A percentile compares a stretch with the other conserved stretches of the same genome.
phyloP scores from a whole-genome alignment of 2,797 vertebrate genomes.

The Myotis pilosus region DNA sequence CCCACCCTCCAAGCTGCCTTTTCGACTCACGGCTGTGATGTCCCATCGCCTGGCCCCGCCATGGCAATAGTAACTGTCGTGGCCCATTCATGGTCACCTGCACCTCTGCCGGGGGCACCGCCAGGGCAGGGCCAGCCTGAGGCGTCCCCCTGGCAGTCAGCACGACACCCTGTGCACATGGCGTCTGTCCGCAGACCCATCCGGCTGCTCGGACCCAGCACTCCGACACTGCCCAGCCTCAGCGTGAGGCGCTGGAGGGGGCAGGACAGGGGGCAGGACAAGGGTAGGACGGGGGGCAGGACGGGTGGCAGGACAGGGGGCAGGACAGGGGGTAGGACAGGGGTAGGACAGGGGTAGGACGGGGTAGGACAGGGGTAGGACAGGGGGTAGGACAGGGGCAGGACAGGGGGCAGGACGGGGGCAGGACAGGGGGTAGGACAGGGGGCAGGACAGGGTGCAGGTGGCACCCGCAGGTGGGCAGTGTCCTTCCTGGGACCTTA shows the following conservation, averaged over 20 bases:
- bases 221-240: background rate
- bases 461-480: background rate
- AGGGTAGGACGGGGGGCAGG: no score
- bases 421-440: no score
- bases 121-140: background rate
- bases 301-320: no score
- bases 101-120: background rate
- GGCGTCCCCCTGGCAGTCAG: background rate
- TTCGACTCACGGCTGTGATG: background rate
- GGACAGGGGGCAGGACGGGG: no score
- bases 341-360: background rate
- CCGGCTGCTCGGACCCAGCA: background rate
- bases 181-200: background rate
- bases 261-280: background rate
- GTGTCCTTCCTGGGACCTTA: background rate
- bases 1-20: background rate
- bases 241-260: background rate
- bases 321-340: no score
- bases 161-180: accelerated
- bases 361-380: no score
- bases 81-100: background rate
- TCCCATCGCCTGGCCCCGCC: background rate
- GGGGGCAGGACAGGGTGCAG: background rate
- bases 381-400: background rate
- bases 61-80: background rate